Evolutionary conservation across 2,113 vertebrate species (phyloP).

Genomic region (Zosterops hypoxanthus): DNA sequence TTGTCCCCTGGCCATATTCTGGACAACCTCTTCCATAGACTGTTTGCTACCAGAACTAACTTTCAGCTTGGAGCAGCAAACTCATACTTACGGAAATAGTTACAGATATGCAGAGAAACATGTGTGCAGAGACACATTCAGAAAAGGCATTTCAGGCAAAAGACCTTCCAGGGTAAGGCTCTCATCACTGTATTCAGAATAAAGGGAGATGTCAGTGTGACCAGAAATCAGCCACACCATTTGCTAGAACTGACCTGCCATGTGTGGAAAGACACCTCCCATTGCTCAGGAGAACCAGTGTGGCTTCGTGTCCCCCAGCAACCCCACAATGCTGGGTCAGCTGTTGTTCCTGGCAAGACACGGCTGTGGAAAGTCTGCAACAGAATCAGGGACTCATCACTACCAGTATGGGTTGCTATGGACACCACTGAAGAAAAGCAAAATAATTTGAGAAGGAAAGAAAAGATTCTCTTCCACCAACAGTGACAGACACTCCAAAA

Average conservation of each 20-base stretch:
- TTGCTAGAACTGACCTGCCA: not conserved
- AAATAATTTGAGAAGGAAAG: slow-evolving; percentile 67
- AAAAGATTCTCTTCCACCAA: slow-evolving; percentile 54
- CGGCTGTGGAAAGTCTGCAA: slow-evolving; percentile 46
- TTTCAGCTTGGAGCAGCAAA: not conserved
- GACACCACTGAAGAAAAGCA: slow-evolving; percentile 61
- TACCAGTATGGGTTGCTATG: slow-evolving; percentile 61
- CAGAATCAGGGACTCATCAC: slow-evolving; percentile 56
- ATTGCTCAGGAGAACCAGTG: not conserved
- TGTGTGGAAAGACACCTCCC: not conserved
- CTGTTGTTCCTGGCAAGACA: slow-evolving; percentile 56
- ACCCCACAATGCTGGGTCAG: slow-evolving; percentile 13
- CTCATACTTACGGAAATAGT: not conserved
- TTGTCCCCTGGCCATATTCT: not conserved
- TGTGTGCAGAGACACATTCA: not conserved
- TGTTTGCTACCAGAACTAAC: not conserved
- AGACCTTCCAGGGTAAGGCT: not conserved
- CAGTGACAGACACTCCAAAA: slow-evolving; percentile 41
- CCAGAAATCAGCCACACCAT: not conserved
- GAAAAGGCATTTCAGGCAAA: not conserved
- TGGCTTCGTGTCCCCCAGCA: slow-evolving; percentile 40
- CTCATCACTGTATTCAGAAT: not conserved
- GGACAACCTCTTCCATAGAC: not conserved
- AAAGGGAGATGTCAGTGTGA: not conserved
- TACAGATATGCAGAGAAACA: not conserved